Base-by-base conservation (phyloP, 2,113 vertebrate species). In the Polypterus senegalus region DNA sequence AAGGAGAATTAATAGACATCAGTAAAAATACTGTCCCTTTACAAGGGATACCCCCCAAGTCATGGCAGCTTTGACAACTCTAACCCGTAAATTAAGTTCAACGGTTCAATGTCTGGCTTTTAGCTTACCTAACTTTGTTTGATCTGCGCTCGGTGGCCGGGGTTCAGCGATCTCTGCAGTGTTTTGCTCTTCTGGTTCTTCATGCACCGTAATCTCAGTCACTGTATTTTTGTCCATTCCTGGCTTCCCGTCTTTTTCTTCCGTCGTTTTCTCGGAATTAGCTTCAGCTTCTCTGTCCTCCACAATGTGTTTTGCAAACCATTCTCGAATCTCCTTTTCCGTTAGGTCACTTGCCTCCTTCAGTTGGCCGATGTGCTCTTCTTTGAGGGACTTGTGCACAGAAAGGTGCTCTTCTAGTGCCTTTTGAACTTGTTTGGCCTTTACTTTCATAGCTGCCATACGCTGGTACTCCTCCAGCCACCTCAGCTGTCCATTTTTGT, bases 401-500 rank as follows among this genome's bases (percentile, higher is more conserved):
- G 80, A 49, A 1, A 89, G 84, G 73, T 97, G 91, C 60, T 85
- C 84, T 73, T 90, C 82, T 9, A 98, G 84, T 47, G 88, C 66
- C 45, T 87, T 76, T 7, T 68, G 54, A 59, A 79, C 69, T 8
- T 72, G 57, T 0, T 81, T 74, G 7, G 71, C 76, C 45, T 80
- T 71, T 49, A 86, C 88, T 44, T 83, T 77, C 61, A 87, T 81
- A 59, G 89, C 84, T 0, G 84, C 88, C 3, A 82, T 81, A 70
- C 73, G 79, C 79, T 91, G 85, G 67, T 94, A 95, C 56, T 89
- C 83, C 72, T 97, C 92, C 54, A 94, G 91, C 94, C 96, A 99
- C 78, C 90, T 97, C 51, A 99, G 83, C 72, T 92, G 91, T 49
- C 94, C 88, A 1, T 96, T 98, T 81, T 99, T 99, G 67, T 91